Conservation (phyloP, 2,113 vertebrate species). For the Pogonocichla stellata region DNA sequence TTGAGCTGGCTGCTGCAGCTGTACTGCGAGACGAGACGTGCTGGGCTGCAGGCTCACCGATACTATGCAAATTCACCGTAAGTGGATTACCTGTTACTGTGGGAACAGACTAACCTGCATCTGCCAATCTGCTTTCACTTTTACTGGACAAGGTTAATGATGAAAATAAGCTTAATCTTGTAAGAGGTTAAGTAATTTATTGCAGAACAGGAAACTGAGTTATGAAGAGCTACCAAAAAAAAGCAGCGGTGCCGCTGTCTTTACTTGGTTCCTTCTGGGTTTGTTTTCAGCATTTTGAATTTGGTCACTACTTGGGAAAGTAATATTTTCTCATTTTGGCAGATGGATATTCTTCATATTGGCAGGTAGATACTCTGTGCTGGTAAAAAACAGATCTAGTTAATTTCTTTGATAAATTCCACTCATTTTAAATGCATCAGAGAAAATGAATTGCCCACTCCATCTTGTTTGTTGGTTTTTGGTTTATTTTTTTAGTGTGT, state of each 20-base stretch:
- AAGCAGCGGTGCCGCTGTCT: neutral
- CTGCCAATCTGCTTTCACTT: neutral
- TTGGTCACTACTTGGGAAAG: neutral
- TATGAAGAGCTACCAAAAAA: neutral
- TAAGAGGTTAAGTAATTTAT: neutral
- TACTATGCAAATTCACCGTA: neutral
- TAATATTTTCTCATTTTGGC: neutral
- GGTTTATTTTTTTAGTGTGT: neutral
- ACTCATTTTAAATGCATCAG: neutral
- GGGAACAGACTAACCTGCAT: neutral
- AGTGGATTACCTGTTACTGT: neutral
- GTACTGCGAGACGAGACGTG: neutral
- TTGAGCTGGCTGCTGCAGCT: neutral
- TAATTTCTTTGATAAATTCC: neutral
- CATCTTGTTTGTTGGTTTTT: neutral
- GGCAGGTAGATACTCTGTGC: neutral
- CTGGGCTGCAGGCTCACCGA: neutral
- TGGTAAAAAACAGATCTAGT: neutral
- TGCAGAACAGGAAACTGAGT: neutral
- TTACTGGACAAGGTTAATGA: neutral
- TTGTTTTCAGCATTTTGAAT: neutral
- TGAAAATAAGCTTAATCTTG: neutral
- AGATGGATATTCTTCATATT: neutral
- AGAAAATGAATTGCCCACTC: neutral
- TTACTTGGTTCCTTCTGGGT: neutral